A percentile compares a stretch with the other conserved stretches of the same genome.
These are phyloP conservation scores for Ficedula albicollis DNA, from an alignment of 2,797 vertebrate genomes.

Conservation along the genomic window DNA sequence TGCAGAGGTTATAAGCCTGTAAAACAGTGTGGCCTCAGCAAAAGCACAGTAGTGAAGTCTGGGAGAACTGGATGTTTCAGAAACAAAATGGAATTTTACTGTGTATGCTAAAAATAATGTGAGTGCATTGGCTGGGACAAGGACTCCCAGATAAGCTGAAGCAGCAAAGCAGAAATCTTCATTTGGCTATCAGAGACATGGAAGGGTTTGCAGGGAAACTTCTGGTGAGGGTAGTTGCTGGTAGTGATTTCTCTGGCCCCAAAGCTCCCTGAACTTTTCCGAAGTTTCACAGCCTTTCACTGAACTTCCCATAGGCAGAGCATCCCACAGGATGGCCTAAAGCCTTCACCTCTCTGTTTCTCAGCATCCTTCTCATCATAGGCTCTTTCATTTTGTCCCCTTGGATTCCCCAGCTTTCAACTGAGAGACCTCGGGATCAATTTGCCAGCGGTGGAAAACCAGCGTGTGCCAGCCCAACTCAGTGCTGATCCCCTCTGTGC, in stretches of 20 bases:
- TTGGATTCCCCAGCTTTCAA: not conserved
- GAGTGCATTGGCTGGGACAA: conserved; percentile 29
- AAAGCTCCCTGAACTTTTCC: not conserved
- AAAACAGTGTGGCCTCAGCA: conserved; percentile 9
- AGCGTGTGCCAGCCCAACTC: fast-evolving
- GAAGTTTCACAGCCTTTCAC: not conserved
- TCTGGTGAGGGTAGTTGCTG: not conserved
- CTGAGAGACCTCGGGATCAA: not conserved
- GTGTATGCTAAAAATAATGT: conserved; percentile 32
- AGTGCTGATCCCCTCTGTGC: not conserved
- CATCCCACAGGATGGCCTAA: not conserved
- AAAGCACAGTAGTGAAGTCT: not conserved
- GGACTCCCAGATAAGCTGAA: conserved; percentile 29
- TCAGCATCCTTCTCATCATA: not conserved
- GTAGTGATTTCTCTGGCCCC: not conserved
- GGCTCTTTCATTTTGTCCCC: not conserved
- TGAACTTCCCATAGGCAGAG: not conserved
- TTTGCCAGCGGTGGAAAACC: not conserved
- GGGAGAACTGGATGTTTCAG: not conserved
- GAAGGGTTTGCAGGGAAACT: not conserved
- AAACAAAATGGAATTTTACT: conserved; percentile 54
- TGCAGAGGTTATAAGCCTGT: conserved; percentile 12
- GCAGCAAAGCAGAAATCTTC: conserved; percentile 41
- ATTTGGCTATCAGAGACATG: not conserved
- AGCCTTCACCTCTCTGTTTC: not conserved